A percentile compares a stretch with the other conserved stretches of the same genome.
Evolutionary conservation across 2,888 invertebrate genomes (phyloP).

Genomic region (Abrostola tripartita): DNA sequence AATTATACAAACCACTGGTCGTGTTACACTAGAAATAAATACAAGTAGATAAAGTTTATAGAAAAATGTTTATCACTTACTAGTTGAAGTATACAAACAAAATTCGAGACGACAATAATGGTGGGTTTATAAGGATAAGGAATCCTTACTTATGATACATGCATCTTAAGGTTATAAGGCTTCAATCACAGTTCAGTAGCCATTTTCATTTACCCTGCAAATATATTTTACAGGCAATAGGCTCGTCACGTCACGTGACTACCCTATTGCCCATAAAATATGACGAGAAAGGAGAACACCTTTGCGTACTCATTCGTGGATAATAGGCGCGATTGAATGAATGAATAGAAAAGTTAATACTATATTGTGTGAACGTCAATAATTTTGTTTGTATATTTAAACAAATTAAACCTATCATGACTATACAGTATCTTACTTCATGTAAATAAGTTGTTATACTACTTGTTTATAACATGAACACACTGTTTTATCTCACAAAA

Average conservation of each 20-base stretch:
- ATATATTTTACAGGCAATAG: too few species aligned
- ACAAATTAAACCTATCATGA: conserved; percentile 32
- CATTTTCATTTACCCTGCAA: too few species aligned
- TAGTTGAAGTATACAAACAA: conserved; percentile 38
- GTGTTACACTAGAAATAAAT: conserved; percentile 51
- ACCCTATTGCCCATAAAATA: too few species aligned
- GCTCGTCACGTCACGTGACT: too few species aligned
- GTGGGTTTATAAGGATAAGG: too few species aligned
- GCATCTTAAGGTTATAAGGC: too few species aligned
- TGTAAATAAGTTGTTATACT: conserved; percentile 51
- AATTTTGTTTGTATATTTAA: conserved; percentile 37
- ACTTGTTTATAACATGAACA: conserved; percentile 53
- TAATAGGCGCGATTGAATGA: too few species aligned
- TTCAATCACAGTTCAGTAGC: too few species aligned
- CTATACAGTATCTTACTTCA: conserved; percentile 47
- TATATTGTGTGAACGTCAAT: background rate
- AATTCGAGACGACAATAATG: background rate
- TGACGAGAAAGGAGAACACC: too few species aligned
- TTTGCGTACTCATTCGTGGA: too few species aligned
- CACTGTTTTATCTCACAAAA: conserved; percentile 45
- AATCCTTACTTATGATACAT: too few species aligned
- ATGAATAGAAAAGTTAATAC: too few species aligned
- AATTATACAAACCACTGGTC: conserved; percentile 53
- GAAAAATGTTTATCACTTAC: conserved; percentile 28
- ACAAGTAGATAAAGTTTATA: conserved; percentile 37